phyloP scores from a whole-genome alignment of 2,797 vertebrate genomes.

The Chelonia mydas region DNA sequence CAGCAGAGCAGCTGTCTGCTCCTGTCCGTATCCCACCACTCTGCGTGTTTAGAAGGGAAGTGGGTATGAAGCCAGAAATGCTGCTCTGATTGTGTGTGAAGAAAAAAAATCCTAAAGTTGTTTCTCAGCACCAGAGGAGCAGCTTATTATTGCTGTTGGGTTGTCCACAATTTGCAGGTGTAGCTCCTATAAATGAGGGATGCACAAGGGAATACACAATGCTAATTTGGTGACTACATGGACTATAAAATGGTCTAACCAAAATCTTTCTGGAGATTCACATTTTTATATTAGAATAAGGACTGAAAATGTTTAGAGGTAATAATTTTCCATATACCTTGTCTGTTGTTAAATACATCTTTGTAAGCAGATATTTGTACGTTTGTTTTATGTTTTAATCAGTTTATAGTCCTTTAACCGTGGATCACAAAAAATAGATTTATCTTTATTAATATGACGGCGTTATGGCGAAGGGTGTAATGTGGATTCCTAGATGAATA shows the following conservation, averaged over 20 bases:
- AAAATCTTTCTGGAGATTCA: not conserved
- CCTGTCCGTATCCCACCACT: not conserved
- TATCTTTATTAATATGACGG: constrained; percentile 6
- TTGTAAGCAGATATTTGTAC: not conserved
- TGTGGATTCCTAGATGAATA: not conserved
- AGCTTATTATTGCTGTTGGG: not conserved
- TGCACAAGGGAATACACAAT: constrained; percentile 4
- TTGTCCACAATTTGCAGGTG: not conserved
- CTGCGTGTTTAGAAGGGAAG: constrained; percentile 23
- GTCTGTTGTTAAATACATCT: not conserved
- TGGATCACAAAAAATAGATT: constrained; percentile 17
- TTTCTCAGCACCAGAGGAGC: not conserved
- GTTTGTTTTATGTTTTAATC: constrained; percentile 22
- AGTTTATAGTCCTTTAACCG: constrained; percentile 5
- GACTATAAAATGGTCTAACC: constrained; percentile 26
- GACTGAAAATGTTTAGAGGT: constrained; percentile 17
- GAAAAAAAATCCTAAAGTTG: not conserved
- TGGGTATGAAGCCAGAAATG: constrained; percentile 27
- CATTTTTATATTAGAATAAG: not conserved
- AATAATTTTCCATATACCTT: not conserved
- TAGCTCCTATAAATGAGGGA: constrained; percentile 7
- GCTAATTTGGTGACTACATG: not conserved
- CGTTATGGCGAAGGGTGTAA: not conserved
- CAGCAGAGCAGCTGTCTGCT: constrained; percentile 17
- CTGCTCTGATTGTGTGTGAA: not conserved